Base-by-base conservation (phyloP, 2,113 vertebrate species). In the Mustela lutreola region DNA sequence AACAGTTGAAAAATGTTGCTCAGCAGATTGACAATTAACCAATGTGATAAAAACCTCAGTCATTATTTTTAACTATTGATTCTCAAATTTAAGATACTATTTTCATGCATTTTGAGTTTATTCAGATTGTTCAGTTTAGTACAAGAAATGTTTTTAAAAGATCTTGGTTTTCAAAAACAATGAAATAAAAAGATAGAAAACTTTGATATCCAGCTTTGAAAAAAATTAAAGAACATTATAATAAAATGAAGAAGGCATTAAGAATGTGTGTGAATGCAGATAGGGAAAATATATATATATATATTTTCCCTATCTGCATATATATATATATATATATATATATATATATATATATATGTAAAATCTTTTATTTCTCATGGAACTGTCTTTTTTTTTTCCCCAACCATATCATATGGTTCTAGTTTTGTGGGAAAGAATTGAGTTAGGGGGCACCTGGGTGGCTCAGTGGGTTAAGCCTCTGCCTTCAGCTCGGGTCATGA, bases 1-100 rank as follows among this genome's bases (percentile, higher is more conserved):
- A 76, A 85, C 63, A 58, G 26, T 63, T 71, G 84, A 96, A 97
- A 98, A 89, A 62, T 58, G 12, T 91, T 94, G n/a, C 80, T 56
- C 22, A 94, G n/a, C 31, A 97, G 50, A 75, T 3, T 90, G n/a
- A 78, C 94, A 92, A 94, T 86, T 67, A 71, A 92, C 4, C 11
- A 65, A 86, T 8, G 75, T 70, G 24, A 76, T 14, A 94, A 86
- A 94, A 89, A 11, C 26, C 14, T 86, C 60, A 84, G 63, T 91
- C 19, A 18, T 78, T 58, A 87, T 83, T 96, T 42, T 82, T 80
- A 89, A 80, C 88, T 93, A 36, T 83, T 53, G 62, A 85, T 75
- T 63, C 7, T 70, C 33, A 79, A 22, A 63, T 42, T 53, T 39
- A 88, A 31, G 11, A 26, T 91, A 80, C 79, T 75, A 65, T 76